Conservation (phyloP, 2,113 vertebrate species). For the Marmota flaviventris region DNA sequence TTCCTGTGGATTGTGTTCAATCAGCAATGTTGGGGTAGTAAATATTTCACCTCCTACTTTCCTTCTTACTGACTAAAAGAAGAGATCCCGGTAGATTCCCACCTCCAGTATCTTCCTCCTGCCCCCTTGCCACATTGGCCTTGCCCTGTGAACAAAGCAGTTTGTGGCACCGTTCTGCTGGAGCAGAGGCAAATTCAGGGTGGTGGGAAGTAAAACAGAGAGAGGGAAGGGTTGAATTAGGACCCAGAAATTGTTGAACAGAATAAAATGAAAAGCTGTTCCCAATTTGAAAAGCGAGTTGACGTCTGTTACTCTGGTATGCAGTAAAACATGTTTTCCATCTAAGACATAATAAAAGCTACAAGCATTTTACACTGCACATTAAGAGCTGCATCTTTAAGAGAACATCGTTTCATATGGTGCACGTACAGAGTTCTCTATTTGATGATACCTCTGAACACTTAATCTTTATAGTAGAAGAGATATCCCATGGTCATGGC, state of each 20-base stretch:
- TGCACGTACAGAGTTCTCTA: conserved; percentile 24
- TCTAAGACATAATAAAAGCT: conserved; percentile 84
- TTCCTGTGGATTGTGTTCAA: conserved; percentile 82
- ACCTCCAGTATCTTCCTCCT: conserved; percentile 76
- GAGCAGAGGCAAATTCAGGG: background rate
- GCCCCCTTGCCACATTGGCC: background rate
- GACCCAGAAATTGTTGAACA: conserved; percentile 75
- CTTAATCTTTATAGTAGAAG: conserved; percentile 52
- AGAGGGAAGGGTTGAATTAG: conserved; percentile 73
- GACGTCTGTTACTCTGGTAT: conserved; percentile 84
- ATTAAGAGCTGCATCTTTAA: conserved; percentile 74
- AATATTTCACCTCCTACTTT: conserved; percentile 76
- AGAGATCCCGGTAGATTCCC: conserved; percentile 63
- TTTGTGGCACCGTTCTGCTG: background rate
- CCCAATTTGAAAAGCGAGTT: conserved; percentile 83
- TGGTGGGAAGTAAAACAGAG: conserved; percentile 28
- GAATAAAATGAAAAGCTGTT: conserved; percentile 84
- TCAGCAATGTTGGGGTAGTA: conserved; percentile 84
- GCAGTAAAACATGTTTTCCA: conserved; percentile 83
- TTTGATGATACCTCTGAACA: conserved; percentile 53
- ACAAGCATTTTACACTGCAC: conserved; percentile 82
- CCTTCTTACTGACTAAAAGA: conserved; percentile 71
- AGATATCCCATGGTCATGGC: background rate
- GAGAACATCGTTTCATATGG: conserved; percentile 69
- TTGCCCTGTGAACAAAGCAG: conserved; percentile 26